Conservation (phyloP, 1,140 invertebrate species). For the Mycetomoellerius zeteki region DNA sequence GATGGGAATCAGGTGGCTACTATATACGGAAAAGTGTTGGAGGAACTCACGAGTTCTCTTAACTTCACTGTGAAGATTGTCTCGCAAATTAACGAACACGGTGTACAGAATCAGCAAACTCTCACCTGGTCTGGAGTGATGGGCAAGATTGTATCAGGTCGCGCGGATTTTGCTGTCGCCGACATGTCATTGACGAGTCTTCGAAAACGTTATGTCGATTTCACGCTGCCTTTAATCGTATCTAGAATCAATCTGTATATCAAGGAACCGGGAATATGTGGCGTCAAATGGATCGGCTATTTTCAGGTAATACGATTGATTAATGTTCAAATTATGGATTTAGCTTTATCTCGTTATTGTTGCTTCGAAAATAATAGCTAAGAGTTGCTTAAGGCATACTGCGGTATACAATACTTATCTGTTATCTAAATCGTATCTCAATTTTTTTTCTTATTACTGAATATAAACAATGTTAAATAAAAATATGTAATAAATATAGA, state of each 20-base stretch:
- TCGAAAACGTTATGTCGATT: slow-evolving; percentile 75
- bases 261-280: slow-evolving; percentile 60
- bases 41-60: slow-evolving; percentile 29
- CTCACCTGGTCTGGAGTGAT: slow-evolving; percentile 63
- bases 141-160: slow-evolving; percentile 1
- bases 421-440: neutral
- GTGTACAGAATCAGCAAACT: slow-evolving; percentile 6
- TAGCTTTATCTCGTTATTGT: neutral
- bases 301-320: slow-evolving; percentile 68
- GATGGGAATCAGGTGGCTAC: neutral
- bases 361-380: neutral
- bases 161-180: slow-evolving; percentile 56
- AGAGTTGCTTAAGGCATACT: neutral
- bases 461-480: neutral
- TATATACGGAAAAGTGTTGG: neutral
- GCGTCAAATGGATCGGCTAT: slow-evolving; percentile 76
- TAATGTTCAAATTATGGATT: neutral
- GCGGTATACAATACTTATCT: neutral
- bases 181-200: slow-evolving; percentile 74
- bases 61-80: slow-evolving; percentile 61
- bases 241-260: slow-evolving; percentile 64
- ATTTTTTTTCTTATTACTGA: neutral
- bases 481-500: neutral
- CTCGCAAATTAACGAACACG: neutral
- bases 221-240: slow-evolving; percentile 72